phyloP scores from a whole-genome alignment of 2,888 invertebrate genomes.

The Pseudococcus longispinus region DNA sequence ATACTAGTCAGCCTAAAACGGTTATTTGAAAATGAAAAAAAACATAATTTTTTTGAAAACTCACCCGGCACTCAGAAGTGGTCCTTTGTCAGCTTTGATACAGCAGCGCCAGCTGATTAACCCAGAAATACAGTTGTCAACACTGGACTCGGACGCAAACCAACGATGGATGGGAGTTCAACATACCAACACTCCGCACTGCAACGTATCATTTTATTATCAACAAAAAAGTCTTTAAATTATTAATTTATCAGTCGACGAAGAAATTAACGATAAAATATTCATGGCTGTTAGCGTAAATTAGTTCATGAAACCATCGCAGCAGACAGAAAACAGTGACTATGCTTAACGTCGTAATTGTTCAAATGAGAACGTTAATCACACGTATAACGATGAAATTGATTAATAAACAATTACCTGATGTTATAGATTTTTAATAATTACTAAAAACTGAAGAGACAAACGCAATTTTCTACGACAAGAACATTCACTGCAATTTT shows the following conservation, averaged over 20 bases:
- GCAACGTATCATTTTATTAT: background rate
- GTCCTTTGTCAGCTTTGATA: background rate
- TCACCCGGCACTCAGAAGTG: constrained; percentile 4
- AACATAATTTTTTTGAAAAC: background rate
- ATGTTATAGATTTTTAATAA: background rate
- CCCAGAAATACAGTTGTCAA: background rate
- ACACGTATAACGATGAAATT: background rate
- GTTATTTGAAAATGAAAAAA: constrained; percentile 6
- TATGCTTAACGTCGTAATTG: background rate
- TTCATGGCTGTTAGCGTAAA: background rate
- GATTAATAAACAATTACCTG: background rate
- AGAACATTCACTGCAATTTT: background rate
- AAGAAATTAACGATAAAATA: background rate
- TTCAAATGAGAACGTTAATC: background rate
- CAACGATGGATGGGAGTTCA: background rate
- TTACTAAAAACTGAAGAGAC: background rate
- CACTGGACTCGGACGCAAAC: background rate
- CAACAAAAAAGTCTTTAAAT: background rate
- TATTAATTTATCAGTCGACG: background rate
- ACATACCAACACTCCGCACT: background rate
- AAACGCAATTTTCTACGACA: background rate
- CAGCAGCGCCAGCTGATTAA: background rate
- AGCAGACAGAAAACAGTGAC: background rate
- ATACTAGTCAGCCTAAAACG: constrained; percentile 3
- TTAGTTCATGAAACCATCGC: background rate